Base-by-base conservation (phyloP, 2,888 invertebrate species). In the Euzophera pinguis region DNA sequence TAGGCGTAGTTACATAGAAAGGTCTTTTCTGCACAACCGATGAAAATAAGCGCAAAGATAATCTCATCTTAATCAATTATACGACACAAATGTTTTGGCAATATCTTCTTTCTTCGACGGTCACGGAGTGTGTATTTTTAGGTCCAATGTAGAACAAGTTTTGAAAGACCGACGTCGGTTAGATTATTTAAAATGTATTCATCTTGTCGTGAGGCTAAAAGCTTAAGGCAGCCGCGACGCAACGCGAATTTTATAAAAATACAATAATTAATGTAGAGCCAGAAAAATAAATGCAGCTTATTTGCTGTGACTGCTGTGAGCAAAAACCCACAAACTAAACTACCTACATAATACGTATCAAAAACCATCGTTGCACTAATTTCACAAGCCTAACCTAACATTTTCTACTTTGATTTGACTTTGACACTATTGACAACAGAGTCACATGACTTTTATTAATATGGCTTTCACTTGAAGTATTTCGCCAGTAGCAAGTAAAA, bases 1-100 rank as follows among this genome's bases (percentile, higher is more conserved):
- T 98, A 0, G 98, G 98, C 0, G 98, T 98, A 47, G 98, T 96
- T 41, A 95, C 91, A 69, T 92, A 94, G 73, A 92, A 93, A 9
- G 88, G 90, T 56, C 86, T 77, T 64, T 72, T 82, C 58, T 81
- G 78, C 1, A 73, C 72, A 16, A 73, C 72, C 50, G 86, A 78
- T 22, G 83, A 81, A 47, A 90, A 63, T 55, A 90, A 72, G 42
- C 82, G 73, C 14, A 79, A 58, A 39, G 78, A 77, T 54, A 87
- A 57, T 64, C 86, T 75, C 90, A 90, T 90, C 69, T 74, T 84
- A 43, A 50, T 51, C 59, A 58, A 58, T 65, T 59, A 58, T 52
- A 39, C 51, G 57, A 62, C 32, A 32, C 43, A 43, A 13, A 10
- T 45, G 29, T 45, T 45, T 45, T 45, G 22, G 22, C 10, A 27